Conservation (phyloP, 2,797 vertebrate species). For the Takifugu ocellatus region DNA sequence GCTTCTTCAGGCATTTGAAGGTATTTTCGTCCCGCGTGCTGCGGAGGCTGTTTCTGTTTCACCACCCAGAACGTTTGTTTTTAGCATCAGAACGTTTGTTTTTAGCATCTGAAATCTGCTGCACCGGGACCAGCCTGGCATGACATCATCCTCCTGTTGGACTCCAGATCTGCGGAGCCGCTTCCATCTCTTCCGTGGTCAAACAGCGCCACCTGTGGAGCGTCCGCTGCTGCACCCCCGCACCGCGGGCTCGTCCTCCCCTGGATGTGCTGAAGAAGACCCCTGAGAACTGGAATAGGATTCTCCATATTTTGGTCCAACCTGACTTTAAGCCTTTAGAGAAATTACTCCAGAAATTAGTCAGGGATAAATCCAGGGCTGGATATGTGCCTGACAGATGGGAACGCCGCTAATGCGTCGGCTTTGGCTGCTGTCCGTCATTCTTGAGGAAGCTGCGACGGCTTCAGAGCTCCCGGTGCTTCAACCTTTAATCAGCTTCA, state of each 20-base stretch:
- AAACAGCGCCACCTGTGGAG: background rate
- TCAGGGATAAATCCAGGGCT: slow-evolving; percentile 45
- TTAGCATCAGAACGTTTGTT: too few relatives aligned
- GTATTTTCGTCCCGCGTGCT: too few relatives aligned
- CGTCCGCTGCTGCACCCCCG: too few relatives aligned
- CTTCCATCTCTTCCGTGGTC: background rate
- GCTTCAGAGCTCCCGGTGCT: slow-evolving; percentile 44
- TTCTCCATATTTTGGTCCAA: slow-evolving; percentile 16
- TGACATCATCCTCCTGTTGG: too few relatives aligned
- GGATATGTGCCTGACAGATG: slow-evolving; percentile 45
- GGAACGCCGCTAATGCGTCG: slow-evolving; percentile 50
- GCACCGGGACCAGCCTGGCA: background rate
- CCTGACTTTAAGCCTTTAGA: slow-evolving; percentile 35
- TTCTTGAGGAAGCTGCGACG: slow-evolving; percentile 42
- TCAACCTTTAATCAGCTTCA: slow-evolving; percentile 11
- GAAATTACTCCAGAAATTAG: slow-evolving; percentile 45
- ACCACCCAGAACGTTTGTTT: too few relatives aligned
- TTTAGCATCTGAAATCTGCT: background rate
- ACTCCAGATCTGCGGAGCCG: too few relatives aligned
- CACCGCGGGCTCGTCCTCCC: too few relatives aligned
- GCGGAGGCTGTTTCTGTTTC: too few relatives aligned
- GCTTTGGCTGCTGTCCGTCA: slow-evolving; percentile 58
- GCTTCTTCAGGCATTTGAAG: too few relatives aligned
- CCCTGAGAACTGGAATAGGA: slow-evolving; percentile 3
- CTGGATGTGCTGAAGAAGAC: background rate